A percentile compares a stretch with the other conserved stretches of the same genome.
Evolutionary conservation across 1,140 invertebrate species (phyloP).

Genomic region (Heliothis subflexa): DNA sequence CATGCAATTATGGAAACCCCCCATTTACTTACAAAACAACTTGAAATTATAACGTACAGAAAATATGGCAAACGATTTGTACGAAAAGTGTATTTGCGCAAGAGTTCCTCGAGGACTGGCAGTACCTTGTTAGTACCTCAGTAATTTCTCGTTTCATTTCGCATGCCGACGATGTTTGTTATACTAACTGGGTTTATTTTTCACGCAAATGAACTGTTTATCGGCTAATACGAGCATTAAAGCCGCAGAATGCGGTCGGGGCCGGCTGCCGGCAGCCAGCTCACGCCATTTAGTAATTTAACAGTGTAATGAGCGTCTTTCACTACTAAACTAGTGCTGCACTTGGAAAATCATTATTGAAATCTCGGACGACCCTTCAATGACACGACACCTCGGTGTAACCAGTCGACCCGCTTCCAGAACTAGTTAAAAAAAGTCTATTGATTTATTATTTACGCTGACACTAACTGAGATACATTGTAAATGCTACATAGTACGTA

Average conservation of each 20-base stretch:
- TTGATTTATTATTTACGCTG: constrained; percentile 53
- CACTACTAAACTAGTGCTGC: constrained; percentile 10
- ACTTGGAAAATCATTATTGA: constrained; percentile 34
- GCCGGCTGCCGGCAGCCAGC: constrained; percentile 39
- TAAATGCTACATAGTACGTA: constrained; percentile 48
- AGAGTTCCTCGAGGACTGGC: constrained; percentile 8
- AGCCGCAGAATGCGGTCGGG: constrained; percentile 55
- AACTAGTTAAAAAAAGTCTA: constrained; percentile 48
- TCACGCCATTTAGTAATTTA: constrained; percentile 68
- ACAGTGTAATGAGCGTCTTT: constrained; percentile 57
- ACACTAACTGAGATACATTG: constrained; percentile 55
- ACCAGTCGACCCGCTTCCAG: constrained; percentile 1
- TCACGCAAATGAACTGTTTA: constrained; percentile 62
- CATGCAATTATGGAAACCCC: background rate
- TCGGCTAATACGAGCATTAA: constrained; percentile 56
- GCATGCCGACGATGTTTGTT: constrained; percentile 55
- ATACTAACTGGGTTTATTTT: constrained; percentile 59
- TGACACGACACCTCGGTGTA: constrained; percentile 24
- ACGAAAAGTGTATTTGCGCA: constrained; percentile 6
- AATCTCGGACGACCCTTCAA: constrained; percentile 37
- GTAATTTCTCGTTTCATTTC: constrained; percentile 54
- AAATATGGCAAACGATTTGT: background rate
- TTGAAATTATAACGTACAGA: background rate
- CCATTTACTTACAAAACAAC: background rate
- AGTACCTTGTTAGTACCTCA: constrained; percentile 28